Conservation (phyloP, 2,113 vertebrate species). For the Tragelaphus buxtoni region DNA sequence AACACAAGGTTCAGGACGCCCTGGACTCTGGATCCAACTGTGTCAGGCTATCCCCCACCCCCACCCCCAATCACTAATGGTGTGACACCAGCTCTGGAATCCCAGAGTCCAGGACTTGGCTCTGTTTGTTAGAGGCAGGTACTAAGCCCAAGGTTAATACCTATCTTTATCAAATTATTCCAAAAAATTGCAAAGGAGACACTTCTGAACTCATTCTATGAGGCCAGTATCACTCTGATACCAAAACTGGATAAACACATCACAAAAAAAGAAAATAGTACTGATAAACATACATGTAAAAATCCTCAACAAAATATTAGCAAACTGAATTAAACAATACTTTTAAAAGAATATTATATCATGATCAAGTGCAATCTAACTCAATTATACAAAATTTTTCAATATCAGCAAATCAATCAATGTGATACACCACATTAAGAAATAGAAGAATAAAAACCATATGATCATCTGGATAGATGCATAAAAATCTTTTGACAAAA, state of each 20-base stretch:
- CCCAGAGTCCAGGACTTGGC: not conserved
- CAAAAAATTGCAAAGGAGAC: not conserved
- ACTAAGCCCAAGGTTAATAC: not conserved
- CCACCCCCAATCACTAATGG: not conserved
- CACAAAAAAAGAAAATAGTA: not conserved
- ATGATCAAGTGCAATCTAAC: not conserved
- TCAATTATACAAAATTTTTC: not conserved
- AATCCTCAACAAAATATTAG: not conserved
- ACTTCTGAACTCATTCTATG: not conserved
- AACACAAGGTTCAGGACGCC: not conserved
- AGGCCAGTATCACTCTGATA: not conserved
- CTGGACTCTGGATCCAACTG: not conserved
- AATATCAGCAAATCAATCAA: not conserved
- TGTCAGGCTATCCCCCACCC: not conserved
- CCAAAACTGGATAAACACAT: not conserved
- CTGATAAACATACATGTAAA: not conserved
- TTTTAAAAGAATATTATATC: not conserved
- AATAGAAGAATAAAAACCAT: not conserved
- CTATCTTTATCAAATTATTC: not conserved
- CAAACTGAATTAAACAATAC: not conserved
- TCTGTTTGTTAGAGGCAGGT: not conserved
- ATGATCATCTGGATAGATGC: not conserved
- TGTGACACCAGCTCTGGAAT: not conserved
- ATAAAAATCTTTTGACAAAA: not conserved
- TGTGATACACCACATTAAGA: not conserved